phyloP scores from a whole-genome alignment of 2,113 vertebrate species.

The Varanus salvator region DNA sequence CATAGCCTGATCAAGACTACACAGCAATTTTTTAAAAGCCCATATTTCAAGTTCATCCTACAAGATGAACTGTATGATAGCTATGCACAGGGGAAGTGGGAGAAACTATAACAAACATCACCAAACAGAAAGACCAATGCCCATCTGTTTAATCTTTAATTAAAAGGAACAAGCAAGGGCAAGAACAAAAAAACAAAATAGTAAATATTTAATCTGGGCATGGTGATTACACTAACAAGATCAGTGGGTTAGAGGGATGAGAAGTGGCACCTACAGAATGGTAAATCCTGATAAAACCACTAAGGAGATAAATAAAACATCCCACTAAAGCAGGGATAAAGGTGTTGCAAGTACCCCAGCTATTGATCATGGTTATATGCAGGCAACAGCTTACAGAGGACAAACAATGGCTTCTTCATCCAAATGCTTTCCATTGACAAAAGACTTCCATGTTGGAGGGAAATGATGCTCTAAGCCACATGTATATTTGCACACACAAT shows the following conservation, averaged over 20 bases:
- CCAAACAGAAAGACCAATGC: slow-evolving; percentile 26
- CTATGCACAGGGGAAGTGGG: neutral
- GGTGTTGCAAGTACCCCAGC: neutral
- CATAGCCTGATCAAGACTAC: neutral
- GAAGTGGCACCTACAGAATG: slow-evolving; percentile 20
- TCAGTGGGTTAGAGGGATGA: neutral
- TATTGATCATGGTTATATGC: neutral
- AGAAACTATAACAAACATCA: neutral
- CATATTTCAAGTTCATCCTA: neutral
- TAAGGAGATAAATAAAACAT: slow-evolving; percentile 44
- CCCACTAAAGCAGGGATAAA: slow-evolving; percentile 1
- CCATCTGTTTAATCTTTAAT: slow-evolving; percentile 61
- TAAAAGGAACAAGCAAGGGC: slow-evolving; percentile 23
- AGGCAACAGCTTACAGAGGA: neutral
- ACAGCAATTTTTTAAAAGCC: fast-evolving
- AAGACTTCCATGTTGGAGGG: neutral
- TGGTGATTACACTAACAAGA: slow-evolving; percentile 29
- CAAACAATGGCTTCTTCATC: neutral
- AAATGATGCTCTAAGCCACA: neutral
- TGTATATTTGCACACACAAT: neutral
- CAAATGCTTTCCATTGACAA: neutral
- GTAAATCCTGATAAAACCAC: slow-evolving; percentile 32
- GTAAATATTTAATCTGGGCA: slow-evolving; percentile 46
- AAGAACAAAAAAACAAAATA: neutral
- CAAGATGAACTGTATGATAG: neutral